Base-by-base conservation (phyloP, 2,113 vertebrate genomes). In the Chaetorhynchus papuensis region DNA sequence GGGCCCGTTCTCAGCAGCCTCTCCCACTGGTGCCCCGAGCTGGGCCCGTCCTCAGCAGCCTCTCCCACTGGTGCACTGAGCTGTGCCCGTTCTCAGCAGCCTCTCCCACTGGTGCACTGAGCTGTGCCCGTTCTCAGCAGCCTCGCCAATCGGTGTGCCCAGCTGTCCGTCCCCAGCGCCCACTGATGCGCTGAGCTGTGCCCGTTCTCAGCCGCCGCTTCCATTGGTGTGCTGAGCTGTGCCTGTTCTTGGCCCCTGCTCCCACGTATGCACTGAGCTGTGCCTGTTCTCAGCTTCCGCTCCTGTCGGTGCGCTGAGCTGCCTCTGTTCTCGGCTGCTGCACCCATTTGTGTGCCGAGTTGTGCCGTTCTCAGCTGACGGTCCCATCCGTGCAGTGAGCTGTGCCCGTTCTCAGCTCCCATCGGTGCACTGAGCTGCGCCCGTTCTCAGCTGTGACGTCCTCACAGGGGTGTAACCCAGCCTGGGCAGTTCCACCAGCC, bases 81-180 rank as follows among this genome's bases (percentile, higher is more conserved):
- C 30, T 18, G 28, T 59, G 53, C 28, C 52, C 18, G 28, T 13
- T 39, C 52, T 45, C 61, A 15, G 75, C 47, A 11, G 45, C 45
- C 10, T 10, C 28, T 18, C 6, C 27, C n/a, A 3, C 47, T 14
- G 47, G 6, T 49, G 47, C 47, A 13, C 47, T 49, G 57, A 49
- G 45, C 57, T 21, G 44, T 61, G 45, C 59, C 75, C 5, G 10
- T 39, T 33, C 56, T 42, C 30, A 17, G 30, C 74, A 13, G 11
- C 47, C 22, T n/a, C n/a, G n/a, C n/a, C n/a, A n/a, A n/a, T 17
- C 23, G 2, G 4, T 28, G 53, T 9, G 1, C 17, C 3, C 14
- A 27, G 49, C 49, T 15, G 49, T 50, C 26, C 44, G 44, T 45
- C 44, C 44, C 9, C 44, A 20, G 44, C 44, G 22, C 45, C 45